These are phyloP conservation scores for Callospermophilus lateralis DNA, from an alignment of 2,113 vertebrate species.

Conservation along the genomic window DNA sequence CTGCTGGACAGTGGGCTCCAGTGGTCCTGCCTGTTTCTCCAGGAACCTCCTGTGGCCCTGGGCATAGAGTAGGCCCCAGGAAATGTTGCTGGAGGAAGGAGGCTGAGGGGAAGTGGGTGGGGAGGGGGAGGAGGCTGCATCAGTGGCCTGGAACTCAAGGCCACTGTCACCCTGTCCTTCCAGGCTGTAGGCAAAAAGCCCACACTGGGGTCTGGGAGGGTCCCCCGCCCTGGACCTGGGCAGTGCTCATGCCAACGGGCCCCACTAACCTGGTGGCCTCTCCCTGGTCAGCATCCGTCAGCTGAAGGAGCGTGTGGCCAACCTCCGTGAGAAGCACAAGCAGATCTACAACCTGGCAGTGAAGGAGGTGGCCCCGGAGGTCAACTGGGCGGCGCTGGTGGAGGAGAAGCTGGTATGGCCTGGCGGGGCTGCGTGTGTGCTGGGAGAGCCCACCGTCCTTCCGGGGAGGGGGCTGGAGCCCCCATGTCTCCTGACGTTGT, in stretches of 20 bases:
- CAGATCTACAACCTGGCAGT: constrained; percentile 92
- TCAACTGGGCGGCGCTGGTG: constrained; percentile 95
- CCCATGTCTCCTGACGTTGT: not conserved
- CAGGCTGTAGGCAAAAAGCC: not conserved
- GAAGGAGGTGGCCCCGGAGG: constrained; percentile 91
- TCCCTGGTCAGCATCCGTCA: constrained; percentile 92
- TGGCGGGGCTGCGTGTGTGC: accelerated
- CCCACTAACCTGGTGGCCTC: not conserved
- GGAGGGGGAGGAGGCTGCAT: not conserved
- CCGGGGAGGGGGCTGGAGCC: accelerated
- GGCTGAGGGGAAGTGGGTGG: not conserved
- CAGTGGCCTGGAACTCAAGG: not conserved
- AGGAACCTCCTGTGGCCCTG: not conserved
- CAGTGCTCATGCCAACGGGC: too few relatives aligned
- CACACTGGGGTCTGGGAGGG: not conserved
- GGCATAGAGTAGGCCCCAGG: not conserved
- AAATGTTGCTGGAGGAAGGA: not conserved
- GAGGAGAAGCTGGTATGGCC: constrained; percentile 95
- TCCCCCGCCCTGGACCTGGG: accelerated
- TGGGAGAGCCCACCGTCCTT: not conserved
- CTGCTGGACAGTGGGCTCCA: not conserved
- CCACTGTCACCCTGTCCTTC: not conserved
- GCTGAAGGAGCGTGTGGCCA: constrained; percentile 92
- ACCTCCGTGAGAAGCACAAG: constrained; percentile 91
- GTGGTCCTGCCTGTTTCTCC: not conserved